A percentile compares a stretch with the other conserved stretches of the same genome.
phyloP scores from a whole-genome alignment of 2,888 invertebrate species.

The Venustoraphidia nigricollis region DNA sequence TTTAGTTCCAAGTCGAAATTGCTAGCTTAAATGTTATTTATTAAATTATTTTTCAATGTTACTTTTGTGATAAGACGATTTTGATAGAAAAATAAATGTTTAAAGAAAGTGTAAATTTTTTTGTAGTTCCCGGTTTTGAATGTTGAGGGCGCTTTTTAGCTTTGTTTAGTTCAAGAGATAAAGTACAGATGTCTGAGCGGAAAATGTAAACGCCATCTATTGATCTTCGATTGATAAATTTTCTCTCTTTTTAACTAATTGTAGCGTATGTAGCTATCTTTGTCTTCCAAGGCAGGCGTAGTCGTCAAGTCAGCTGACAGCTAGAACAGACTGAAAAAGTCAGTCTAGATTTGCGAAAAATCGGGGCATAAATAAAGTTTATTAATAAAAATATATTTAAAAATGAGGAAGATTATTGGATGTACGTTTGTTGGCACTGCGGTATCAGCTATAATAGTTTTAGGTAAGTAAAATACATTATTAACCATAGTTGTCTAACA shows the following conservation, averaged over 20 bases:
- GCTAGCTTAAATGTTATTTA: conserved; percentile 36
- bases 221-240: no score
- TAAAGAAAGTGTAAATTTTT: background rate
- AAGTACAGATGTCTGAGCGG: no score
- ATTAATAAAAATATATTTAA: background rate
- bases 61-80: background rate
- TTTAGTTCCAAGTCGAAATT: conserved; percentile 71
- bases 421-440: conserved; percentile 24
- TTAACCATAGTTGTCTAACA: conserved; percentile 1
- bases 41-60: conserved; percentile 4
- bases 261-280: no score
- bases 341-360: background rate
- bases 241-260: no score
- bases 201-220: no score
- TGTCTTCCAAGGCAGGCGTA: no score
- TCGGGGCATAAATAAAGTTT: background rate
- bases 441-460: conserved; percentile 22
- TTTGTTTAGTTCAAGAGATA: no score
- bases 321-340: no score
- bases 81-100: background rate
- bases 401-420: conserved; percentile 25
- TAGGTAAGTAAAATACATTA: conserved; percentile 21
- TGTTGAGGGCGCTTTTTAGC: no score
- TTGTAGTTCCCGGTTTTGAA: no score
- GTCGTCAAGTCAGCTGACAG: no score